Percentiles rank a stretch among this genome's conserved stretches.
phyloP scores from a whole-genome alignment of 2,888 invertebrate genomes.

The Ectemnius lituratus region DNA sequence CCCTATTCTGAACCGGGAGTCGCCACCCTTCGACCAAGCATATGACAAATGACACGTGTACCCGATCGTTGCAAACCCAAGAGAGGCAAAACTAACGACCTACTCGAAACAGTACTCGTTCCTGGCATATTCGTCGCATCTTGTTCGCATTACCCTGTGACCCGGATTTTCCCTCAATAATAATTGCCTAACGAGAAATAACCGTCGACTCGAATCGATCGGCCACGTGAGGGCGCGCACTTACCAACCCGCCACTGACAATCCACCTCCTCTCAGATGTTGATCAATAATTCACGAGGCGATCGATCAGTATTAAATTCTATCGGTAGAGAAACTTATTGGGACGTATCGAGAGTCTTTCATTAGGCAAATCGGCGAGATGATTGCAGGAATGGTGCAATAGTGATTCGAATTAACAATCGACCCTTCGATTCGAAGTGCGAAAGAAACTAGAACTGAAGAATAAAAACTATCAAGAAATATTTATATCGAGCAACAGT shows the following conservation, averaged over 20 bases:
- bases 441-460: background rate
- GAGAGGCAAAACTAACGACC: too few relatives aligned
- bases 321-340: background rate
- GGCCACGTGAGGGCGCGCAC: too few relatives aligned
- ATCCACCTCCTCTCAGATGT: background rate
- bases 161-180: conserved; percentile 29
- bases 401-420: conserved; percentile 1
- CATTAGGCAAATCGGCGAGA: background rate
- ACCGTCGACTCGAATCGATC: conserved; percentile 17
- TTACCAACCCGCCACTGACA: background rate
- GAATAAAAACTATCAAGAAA: too few relatives aligned
- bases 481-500: too few relatives aligned
- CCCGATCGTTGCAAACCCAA: background rate
- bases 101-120: too few relatives aligned
- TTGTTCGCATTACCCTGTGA: conserved; percentile 4
- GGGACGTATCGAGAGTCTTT: background rate
- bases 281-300: background rate
- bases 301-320: background rate
- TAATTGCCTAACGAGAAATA: conserved; percentile 2
- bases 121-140: too few relatives aligned
- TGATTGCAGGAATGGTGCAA: conserved; percentile 8
- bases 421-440: background rate
- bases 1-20: background rate
- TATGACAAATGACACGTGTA: background rate
- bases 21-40: background rate